phyloP scores from a whole-genome alignment of 1,140 invertebrate species.

The Manduca sexta region DNA sequence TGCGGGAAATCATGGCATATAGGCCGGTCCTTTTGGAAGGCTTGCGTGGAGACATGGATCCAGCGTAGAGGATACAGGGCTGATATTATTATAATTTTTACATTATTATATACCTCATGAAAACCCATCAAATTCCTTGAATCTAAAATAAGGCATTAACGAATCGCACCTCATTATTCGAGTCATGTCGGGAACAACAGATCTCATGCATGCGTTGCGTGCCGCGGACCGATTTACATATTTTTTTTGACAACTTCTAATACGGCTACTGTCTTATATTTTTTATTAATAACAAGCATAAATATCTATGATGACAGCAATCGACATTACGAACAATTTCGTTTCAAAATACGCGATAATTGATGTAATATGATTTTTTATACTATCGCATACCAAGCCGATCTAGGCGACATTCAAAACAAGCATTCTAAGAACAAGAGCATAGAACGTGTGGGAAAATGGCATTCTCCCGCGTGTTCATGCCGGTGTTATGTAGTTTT shows the following conservation, averaged over 20 bases:
- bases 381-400: neutral
- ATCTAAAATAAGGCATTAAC: no score
- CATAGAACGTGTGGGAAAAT: slow-evolving; percentile 30
- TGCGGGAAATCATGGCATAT: no score
- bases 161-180: no score
- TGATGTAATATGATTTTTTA: neutral
- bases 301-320: neutral
- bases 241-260: slow-evolving; percentile 42
- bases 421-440: slow-evolving; percentile 18
- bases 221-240: slow-evolving; percentile 54
- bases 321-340: neutral
- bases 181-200: no score
- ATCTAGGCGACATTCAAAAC: slow-evolving; percentile 1
- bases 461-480: slow-evolving; percentile 4
- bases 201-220: slow-evolving; percentile 41
- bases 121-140: no score
- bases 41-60: no score
- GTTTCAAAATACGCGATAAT: neutral
- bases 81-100: no score
- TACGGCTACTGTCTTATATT: slow-evolving; percentile 57
- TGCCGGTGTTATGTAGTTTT: no score
- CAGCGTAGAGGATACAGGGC: no score
- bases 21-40: no score
- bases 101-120: no score
- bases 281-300: slow-evolving; percentile 11